phyloP scores from a whole-genome alignment of 2,888 invertebrate genomes.

The Epirrhoe tristata region DNA sequence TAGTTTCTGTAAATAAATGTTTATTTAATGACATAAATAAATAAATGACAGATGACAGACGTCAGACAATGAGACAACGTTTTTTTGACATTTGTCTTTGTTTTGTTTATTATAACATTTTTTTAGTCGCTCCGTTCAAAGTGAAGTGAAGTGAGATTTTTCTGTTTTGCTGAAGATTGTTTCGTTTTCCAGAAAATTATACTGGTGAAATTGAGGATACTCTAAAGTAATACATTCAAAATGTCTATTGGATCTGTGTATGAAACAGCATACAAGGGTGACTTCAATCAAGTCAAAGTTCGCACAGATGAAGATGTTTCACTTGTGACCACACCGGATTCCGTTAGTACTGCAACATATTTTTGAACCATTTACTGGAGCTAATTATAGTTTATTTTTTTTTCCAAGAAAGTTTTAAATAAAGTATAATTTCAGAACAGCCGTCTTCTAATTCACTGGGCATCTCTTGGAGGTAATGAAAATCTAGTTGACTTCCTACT shows the following conservation, averaged over 20 bases:
- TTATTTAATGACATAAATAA: too few species aligned
- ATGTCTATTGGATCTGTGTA: slow-evolving; percentile 83
- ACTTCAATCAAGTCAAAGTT: slow-evolving; percentile 87
- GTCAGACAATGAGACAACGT: too few species aligned
- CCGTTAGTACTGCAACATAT: slow-evolving; percentile 53
- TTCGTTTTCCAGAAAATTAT: too few species aligned
- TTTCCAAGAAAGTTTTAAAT: background rate
- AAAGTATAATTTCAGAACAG: slow-evolving; percentile 83
- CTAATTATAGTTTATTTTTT: background rate
- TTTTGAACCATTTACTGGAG: background rate
- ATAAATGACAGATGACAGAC: too few species aligned
- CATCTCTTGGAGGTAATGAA: slow-evolving; percentile 91
- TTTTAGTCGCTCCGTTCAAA: too few species aligned
- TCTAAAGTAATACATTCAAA: slow-evolving; percentile 32
- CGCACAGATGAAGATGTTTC: slow-evolving; percentile 83
- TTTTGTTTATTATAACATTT: too few species aligned
- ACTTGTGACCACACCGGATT: slow-evolving; percentile 62
- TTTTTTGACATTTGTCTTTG: too few species aligned
- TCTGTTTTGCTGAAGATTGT: too few species aligned
- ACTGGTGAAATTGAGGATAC: too few species aligned
- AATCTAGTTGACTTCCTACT: slow-evolving; percentile 89
- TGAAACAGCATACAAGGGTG: slow-evolving; percentile 90
- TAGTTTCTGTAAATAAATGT: too few species aligned
- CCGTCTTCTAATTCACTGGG: slow-evolving; percentile 92
- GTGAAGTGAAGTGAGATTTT: too few species aligned